Conservation (phyloP, 2,113 vertebrate species). For the Centrocercus urophasianus region DNA sequence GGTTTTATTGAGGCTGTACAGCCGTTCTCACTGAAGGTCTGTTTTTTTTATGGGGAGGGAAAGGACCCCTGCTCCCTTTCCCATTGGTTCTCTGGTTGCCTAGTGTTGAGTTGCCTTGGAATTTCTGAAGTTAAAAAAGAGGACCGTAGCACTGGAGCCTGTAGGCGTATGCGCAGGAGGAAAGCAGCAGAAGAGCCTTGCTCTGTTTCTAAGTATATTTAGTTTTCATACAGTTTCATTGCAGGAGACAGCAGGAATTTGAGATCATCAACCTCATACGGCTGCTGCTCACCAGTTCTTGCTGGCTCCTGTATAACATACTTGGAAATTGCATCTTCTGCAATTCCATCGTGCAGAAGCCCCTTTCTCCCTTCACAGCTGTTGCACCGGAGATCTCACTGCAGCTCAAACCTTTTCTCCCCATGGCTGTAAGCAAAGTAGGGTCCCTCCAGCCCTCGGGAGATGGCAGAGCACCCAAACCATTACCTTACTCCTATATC, state of each 20-base stretch:
- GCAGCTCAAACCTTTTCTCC: not conserved
- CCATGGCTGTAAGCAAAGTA: not conserved
- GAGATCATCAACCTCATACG: slow-evolving; percentile 53
- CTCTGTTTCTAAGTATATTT: slow-evolving; percentile 75
- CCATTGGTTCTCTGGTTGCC: slow-evolving; percentile 77
- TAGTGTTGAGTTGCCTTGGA: slow-evolving; percentile 80
- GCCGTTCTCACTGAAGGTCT: slow-evolving; percentile 34
- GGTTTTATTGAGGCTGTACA: not conserved
- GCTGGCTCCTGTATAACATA: not conserved
- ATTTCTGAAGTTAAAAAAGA: slow-evolving; percentile 63
- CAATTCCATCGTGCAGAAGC: not conserved
- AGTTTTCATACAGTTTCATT: slow-evolving; percentile 45
- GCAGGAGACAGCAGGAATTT: slow-evolving; percentile 71
- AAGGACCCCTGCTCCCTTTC: not conserved
- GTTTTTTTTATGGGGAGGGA: not conserved
- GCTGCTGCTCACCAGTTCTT: slow-evolving; percentile 65
- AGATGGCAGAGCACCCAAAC: rapidly evolving
- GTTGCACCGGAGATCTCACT: not conserved
- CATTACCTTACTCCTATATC: not conserved
- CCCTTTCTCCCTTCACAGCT: slow-evolving; percentile 7
- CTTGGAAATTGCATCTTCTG: slow-evolving; percentile 57
- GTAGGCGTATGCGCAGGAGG: slow-evolving; percentile 79
- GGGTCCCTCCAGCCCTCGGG: not conserved
- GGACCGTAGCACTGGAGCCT: slow-evolving; percentile 48
- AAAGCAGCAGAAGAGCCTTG: slow-evolving; percentile 70